A percentile compares a stretch with the other conserved stretches of the same genome.
Evolutionary conservation across 2,888 invertebrate species (phyloP).

Genomic region (Globia sparganii): DNA sequence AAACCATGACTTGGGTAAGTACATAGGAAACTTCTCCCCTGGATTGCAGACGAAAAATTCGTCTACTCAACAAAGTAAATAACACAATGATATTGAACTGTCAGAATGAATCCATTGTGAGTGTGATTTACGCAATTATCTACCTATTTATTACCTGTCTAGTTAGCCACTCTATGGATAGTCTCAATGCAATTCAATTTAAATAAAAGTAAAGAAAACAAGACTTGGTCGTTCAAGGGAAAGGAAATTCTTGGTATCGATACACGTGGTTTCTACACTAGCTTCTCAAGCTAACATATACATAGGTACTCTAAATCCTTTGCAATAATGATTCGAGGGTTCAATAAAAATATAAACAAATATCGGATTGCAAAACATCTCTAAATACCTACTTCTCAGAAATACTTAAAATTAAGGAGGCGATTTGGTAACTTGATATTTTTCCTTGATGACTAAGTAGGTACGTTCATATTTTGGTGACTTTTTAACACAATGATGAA

Average conservation of each 20-base stretch:
- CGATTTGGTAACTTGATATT: constrained; percentile 6
- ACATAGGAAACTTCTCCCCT: neutral
- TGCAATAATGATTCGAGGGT: neutral
- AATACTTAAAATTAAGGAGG: neutral
- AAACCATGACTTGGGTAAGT: neutral
- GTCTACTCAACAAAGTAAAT: neutral
- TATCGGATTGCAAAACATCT: neutral
- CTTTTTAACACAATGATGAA: neutral
- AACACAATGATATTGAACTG: neutral
- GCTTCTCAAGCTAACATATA: neutral
- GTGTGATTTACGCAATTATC: neutral
- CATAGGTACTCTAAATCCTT: neutral
- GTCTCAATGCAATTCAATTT: neutral
- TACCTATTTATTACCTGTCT: neutral
- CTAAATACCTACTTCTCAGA: neutral
- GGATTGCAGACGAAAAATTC: neutral
- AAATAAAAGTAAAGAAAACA: constrained; percentile 10
- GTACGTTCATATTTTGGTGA: neutral
- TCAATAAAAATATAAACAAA: neutral
- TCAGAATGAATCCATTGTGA: neutral
- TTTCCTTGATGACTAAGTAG: neutral
- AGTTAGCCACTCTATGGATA: neutral
- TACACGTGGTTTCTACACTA: constrained; percentile 13
- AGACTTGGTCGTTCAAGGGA: no score
- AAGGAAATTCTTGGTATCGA: neutral